Evolutionary conservation across 23 tunicate genomes (phyloP).

Genomic region (Phallusia fumigata): DNA sequence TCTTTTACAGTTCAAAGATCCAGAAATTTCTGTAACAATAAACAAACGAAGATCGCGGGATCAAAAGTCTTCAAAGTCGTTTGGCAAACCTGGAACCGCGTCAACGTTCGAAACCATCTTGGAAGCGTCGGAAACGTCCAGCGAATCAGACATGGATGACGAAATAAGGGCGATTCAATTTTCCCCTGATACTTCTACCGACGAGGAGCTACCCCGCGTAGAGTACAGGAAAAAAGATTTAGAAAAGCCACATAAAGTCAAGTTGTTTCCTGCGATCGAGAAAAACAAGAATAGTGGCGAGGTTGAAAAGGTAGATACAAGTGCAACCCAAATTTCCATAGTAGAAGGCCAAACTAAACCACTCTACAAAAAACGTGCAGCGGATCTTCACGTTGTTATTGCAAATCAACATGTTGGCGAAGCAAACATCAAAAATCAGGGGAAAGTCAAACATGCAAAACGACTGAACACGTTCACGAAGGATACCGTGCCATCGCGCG

Average conservation of each 20-base stretch:
- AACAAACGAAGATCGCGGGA: neutral
- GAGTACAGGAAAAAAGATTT: slow-evolving; percentile 17
- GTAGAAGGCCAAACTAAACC: no score
- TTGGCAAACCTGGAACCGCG: slow-evolving; percentile 7
- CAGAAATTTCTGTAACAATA: slow-evolving; percentile 1
- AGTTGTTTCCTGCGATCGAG: slow-evolving; percentile 30
- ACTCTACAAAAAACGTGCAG: no score
- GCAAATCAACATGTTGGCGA: no score
- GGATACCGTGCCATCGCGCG: slow-evolving; percentile 39
- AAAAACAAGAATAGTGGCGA: neutral
- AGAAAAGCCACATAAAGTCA: slow-evolving; percentile 20
- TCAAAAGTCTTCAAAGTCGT: neutral
- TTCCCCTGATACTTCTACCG: neutral
- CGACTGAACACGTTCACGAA: slow-evolving; percentile 22
- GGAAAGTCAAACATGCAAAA: no score
- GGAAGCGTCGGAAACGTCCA: slow-evolving; percentile 33
- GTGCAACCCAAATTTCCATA: no score
- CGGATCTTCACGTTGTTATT: no score
- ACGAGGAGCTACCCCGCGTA: neutral
- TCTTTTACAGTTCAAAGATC: neutral
- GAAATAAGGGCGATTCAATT: neutral
- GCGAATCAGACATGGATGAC: slow-evolving; percentile 8
- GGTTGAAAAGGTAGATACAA: no score
- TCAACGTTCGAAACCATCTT: slow-evolving; percentile 51
- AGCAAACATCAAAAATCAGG: no score